Conservation (phyloP, 2,113 vertebrate genomes). For the Polypterus senegalus region DNA sequence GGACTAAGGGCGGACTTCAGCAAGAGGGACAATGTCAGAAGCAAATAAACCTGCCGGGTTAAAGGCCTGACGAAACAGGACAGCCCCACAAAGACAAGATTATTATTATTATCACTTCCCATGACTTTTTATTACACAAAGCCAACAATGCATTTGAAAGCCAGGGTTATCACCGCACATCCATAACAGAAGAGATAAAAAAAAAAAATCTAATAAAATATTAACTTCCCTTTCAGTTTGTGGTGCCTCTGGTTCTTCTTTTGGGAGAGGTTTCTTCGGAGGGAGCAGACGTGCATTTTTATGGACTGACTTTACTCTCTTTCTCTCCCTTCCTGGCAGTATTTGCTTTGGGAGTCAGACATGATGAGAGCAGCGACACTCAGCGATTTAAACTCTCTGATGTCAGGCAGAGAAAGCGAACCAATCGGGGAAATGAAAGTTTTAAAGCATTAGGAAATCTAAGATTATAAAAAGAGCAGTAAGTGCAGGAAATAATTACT, state of each 20-base stretch:
- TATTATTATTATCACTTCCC: too few relatives aligned
- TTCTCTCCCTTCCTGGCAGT: conserved; percentile 54
- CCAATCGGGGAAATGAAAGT: conserved; percentile 25
- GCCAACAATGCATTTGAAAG: too few relatives aligned
- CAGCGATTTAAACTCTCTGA: conserved; percentile 1
- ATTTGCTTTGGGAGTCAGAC: conserved; percentile 24
- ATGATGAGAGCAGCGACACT: conserved; percentile 28
- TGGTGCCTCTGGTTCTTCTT: neutral
- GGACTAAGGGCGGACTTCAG: too few relatives aligned
- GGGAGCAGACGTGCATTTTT: conserved; percentile 43
- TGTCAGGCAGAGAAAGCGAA: conserved; percentile 41
- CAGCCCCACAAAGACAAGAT: too few relatives aligned
- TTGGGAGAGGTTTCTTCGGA: conserved; percentile 39
- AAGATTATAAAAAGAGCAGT: conserved; percentile 28
- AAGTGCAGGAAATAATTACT: conserved; percentile 35
- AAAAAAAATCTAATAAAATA: too few relatives aligned
- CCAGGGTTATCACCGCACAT: too few relatives aligned
- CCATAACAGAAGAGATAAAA: too few relatives aligned
- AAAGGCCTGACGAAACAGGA: too few relatives aligned
- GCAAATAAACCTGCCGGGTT: too few relatives aligned
- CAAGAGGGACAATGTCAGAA: too few relatives aligned
- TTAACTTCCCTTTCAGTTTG: too few relatives aligned
- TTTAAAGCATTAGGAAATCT: conserved; percentile 14
- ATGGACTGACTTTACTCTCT: conserved; percentile 44
- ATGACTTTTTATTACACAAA: too few relatives aligned